phyloP scores from a whole-genome alignment of 2,113 vertebrate genomes.

The Phrynosoma platyrhinos region DNA sequence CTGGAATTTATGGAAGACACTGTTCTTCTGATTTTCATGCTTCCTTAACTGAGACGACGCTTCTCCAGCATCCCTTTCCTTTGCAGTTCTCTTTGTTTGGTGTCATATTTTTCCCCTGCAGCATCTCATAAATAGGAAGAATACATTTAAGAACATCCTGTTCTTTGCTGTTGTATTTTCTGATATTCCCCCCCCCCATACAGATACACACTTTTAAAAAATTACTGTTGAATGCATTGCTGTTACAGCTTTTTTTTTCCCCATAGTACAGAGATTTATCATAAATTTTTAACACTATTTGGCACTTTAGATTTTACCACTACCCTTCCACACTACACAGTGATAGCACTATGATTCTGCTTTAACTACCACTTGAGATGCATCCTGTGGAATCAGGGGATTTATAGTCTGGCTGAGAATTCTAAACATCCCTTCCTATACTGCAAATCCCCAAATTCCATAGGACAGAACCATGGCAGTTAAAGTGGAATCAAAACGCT shows the following conservation, averaged over 20 bases:
- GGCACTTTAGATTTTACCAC: background rate
- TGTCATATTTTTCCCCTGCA: background rate
- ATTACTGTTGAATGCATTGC: background rate
- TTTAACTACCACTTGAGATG: background rate
- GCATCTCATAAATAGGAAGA: slow-evolving; percentile 23
- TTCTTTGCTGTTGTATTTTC: background rate
- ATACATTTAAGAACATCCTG: background rate
- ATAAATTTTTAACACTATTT: background rate
- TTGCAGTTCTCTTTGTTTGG: background rate
- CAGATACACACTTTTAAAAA: background rate
- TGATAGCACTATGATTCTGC: too few species aligned
- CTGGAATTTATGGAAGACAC: slow-evolving; percentile 5
- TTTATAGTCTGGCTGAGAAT: too few species aligned
- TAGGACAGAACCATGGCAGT: too few species aligned
- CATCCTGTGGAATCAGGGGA: background rate
- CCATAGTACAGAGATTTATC: too few species aligned
- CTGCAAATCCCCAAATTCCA: too few species aligned
- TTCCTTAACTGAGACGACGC: background rate
- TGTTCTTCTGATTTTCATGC: background rate
- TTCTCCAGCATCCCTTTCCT: background rate
- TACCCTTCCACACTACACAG: background rate
- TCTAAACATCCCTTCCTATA: too few species aligned
- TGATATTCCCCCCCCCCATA: background rate
- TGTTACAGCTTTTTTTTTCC: background rate
- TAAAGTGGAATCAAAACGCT: too few species aligned